Evolutionary conservation across 2,888 invertebrate genomes (phyloP).

Genomic region (Rhagonycha fulva): DNA sequence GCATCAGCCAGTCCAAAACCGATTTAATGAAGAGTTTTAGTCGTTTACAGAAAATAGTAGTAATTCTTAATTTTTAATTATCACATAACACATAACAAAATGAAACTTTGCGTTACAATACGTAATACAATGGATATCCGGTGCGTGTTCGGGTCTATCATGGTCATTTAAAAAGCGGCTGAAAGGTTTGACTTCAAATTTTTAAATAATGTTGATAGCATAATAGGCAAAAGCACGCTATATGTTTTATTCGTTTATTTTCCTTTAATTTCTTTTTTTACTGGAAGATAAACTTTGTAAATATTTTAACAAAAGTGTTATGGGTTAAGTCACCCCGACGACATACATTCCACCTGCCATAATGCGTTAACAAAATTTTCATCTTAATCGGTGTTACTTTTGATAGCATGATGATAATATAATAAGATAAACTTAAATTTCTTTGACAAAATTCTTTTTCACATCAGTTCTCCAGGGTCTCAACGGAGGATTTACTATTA

Average conservation of each 20-base stretch:
- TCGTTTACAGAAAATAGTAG: background rate
- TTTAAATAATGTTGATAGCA: background rate
- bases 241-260: background rate
- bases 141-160: background rate
- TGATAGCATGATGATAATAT: no score
- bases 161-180: background rate
- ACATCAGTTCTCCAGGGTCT: no score
- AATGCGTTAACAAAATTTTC: no score
- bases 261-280: background rate
- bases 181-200: background rate
- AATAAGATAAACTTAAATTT: background rate
- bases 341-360: background rate
- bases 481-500: no score
- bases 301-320: background rate
- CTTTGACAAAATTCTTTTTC: no score
- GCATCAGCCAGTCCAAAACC: background rate
- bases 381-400: no score
- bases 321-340: background rate
- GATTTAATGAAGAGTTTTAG: background rate
- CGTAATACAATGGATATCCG: background rate
- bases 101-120: background rate
- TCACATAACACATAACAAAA: background rate
- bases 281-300: background rate
- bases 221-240: background rate
- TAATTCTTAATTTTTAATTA: background rate